phyloP scores from a whole-genome alignment of 2,797 vertebrate species.

The Balearica regulorum region DNA sequence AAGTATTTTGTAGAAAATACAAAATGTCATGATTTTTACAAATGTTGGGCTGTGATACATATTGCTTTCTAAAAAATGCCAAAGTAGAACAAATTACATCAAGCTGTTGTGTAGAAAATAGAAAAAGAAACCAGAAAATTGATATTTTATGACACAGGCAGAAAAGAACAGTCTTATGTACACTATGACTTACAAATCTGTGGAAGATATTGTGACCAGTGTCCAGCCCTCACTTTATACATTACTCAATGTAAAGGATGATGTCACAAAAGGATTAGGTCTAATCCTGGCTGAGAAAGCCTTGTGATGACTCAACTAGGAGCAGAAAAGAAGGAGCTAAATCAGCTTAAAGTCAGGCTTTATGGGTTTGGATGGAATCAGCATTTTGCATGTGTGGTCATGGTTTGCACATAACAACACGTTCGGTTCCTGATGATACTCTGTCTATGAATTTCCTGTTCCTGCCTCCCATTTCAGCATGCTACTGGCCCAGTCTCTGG shows the following conservation, averaged over 20 bases:
- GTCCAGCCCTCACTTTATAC: constrained; percentile 43
- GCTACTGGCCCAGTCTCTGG: not conserved
- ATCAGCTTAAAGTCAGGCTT: constrained; percentile 76
- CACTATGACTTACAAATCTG: not conserved
- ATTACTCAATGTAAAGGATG: constrained; percentile 33
- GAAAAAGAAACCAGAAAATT: not conserved
- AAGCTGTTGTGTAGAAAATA: not conserved
- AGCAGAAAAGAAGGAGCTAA: constrained; percentile 71
- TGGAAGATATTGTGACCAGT: not conserved
- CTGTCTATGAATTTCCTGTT: not conserved
- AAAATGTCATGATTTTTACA: not conserved
- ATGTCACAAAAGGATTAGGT: constrained; percentile 66
- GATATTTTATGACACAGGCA: not conserved
- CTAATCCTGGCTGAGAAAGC: constrained; percentile 61
- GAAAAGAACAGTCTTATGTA: not conserved
- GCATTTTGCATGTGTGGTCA: constrained; percentile 56
- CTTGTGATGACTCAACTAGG: constrained; percentile 71
- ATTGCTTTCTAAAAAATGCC: not conserved
- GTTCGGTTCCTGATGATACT: not conserved
- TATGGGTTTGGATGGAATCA: constrained; percentile 77
- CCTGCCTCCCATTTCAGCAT: not conserved
- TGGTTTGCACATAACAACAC: not conserved
- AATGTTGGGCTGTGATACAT: not conserved
- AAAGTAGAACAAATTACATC: not conserved
- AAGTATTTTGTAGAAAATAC: not conserved